Evolutionary conservation across 2,888 invertebrate species (phyloP), one percentile per base, ranked within the genome.

Genomic region (Tinea trinotella): DNA sequence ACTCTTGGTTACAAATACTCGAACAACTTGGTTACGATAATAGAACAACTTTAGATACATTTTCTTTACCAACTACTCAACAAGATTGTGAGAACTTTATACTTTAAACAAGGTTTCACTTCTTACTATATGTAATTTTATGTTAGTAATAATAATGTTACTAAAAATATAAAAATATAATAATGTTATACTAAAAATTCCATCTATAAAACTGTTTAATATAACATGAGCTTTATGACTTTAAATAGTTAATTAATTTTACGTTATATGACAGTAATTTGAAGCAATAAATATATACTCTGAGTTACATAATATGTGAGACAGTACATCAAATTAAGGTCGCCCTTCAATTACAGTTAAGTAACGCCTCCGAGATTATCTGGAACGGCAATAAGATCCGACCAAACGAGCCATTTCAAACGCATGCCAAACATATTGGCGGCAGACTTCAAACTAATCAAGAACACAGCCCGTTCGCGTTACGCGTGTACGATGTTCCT

Each of bases 401-500:
- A 50, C 50, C 24, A 50, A 24, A 50, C 24, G 50, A 35, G 35
- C 19, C 52, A 36, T 52, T 52, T 36, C 4, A 36, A 36, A 35
- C 36, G 69, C 68, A 67, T 73, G 72, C 69, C 65, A 66, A 62
- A 67, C 74, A 70, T 76, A 74, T 78, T 76, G 79, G 74, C 79
- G 80, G 79, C 64, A 67, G 70, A 76, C 80, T 79, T 83, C 76
- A 81, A 82, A 81, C 84, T 81, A 82, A 84, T 85, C 81, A 83
- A 75, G 76, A 78, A 73, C 76, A 74, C 67, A 68, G 76, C 70
- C 70, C 68, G 70, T 74, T 74, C 71, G 74, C 73, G 71, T 75
- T 71, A 76, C 77, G 76, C 79, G 74, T 76, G 78, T 78, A 77
- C 77, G 71, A 74, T 76, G 79, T 79, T 74, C 73, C 78, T 84